Evolutionary conservation across 2,888 invertebrate species (phyloP).

Genomic region (Urechis unicinctus): DNA sequence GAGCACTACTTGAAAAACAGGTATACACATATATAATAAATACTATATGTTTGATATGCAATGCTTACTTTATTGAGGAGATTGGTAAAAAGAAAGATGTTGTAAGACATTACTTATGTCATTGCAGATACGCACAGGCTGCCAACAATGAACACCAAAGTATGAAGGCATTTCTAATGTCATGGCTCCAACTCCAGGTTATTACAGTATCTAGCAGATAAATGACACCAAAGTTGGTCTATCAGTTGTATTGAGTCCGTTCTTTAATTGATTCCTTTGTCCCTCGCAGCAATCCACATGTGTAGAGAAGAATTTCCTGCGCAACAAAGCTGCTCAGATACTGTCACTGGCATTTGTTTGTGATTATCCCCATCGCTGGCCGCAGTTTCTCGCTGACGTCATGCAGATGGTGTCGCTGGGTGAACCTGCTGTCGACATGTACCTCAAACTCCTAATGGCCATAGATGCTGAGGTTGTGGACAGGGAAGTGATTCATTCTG

Average conservation of each 20-base stretch:
- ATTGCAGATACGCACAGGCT: conserved; percentile 6
- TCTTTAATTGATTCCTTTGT: too few species aligned
- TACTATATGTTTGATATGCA: neutral
- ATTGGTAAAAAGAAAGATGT: neutral
- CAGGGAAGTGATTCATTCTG: conserved; percentile 47
- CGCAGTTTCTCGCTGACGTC: conserved; percentile 55
- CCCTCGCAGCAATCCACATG: neutral
- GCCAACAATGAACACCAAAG: conserved; percentile 35
- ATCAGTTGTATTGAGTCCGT: too few species aligned
- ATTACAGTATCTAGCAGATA: conserved; percentile 22
- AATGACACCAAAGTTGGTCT: conserved; percentile 24
- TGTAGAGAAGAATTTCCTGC: conserved; percentile 49
- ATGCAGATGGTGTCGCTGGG: conserved; percentile 33
- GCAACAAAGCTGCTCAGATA: conserved; percentile 57
- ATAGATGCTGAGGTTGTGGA: conserved; percentile 57
- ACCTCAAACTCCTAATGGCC: conserved; percentile 54
- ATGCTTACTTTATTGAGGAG: neutral
- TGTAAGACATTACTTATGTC: neutral
- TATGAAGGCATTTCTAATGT: conserved; percentile 47
- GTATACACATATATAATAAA: too few species aligned
- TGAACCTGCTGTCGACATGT: conserved; percentile 52
- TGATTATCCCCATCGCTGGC: conserved; percentile 55
- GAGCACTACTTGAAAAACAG: conserved; percentile 52
- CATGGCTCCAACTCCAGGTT: conserved; percentile 50
- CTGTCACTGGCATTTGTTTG: conserved; percentile 55